Base-by-base conservation (phyloP, 2,888 invertebrate genomes). In the Tipula vernalis region DNA sequence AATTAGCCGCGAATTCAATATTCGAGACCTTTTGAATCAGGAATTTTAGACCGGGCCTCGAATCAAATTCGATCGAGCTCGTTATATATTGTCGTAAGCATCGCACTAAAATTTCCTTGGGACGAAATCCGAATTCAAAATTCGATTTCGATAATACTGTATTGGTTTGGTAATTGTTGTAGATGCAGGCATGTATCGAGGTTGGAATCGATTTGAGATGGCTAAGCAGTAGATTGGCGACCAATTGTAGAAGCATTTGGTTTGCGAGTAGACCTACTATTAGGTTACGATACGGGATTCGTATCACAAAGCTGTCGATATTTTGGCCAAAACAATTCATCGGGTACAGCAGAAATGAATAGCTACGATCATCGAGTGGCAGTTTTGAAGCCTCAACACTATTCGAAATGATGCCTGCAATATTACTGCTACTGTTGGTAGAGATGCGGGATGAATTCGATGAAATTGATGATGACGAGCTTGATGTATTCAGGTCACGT, bases 1-100 rank as follows among this genome's bases (percentile, higher is more conserved):
- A 92, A 91, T 97, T 98, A 1, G 98, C 97, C 4, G 97, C 96
- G 89, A 96, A 94, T 87, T 96, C 96, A 88, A 97, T 93, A 90
- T 96, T 96, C 0, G 96, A 96, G 0, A 98, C 97, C 92, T 98
- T 98, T 91, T 98, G 98, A 88, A 98, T 95, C 3, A 98, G 93
- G 91, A 98, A 98, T 91, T 98, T 98, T 28, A 98, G 92, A 0
- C 98, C 98, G 0, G 98, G 98, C 44, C 98, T 94, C 8, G 95
- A 93, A 91, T 98, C 98, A 90, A 98, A 98, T 89, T 96, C 96
- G 90, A 95, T 93, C 0, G 98, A 96, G 87, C 96, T 94, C 86
- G 94, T 94, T 90, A 97, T 96, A 2, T 98, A 97, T 87, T 96
- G 93, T 89, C 97, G 96, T 88, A 98, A 92, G 89, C 96, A 96